Evolutionary conservation across 2,888 invertebrate species (phyloP).

Genomic region (Labia minor): DNA sequence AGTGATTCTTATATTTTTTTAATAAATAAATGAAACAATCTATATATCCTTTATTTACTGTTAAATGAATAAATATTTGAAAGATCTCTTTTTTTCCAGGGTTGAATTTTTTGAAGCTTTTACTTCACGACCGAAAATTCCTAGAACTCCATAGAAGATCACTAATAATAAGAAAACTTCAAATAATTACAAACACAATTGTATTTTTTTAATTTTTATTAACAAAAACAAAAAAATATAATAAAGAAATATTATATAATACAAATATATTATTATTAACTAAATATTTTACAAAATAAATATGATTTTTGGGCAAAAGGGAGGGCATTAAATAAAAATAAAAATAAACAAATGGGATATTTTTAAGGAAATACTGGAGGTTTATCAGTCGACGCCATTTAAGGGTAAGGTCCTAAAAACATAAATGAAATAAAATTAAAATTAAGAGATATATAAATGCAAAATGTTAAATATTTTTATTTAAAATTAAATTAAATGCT

Average conservation of each 20-base stretch:
- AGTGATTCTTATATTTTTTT: too few relatives aligned
- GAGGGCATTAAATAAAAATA: neutral
- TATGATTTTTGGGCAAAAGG: neutral
- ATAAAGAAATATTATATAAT: neutral
- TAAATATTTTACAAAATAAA: slow-evolving; percentile 4
- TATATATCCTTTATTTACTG: too few relatives aligned
- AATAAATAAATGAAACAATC: too few relatives aligned
- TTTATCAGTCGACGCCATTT: neutral
- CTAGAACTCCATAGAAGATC: neutral
- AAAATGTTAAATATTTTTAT: too few relatives aligned
- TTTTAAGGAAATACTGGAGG: neutral
- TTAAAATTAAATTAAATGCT: too few relatives aligned
- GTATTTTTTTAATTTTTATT: neutral
- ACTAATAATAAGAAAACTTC: neutral
- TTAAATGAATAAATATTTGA: too few relatives aligned
- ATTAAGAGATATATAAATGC: too few relatives aligned
- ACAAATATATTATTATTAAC: neutral
- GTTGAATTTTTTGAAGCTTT: neutral
- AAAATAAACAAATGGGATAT: neutral
- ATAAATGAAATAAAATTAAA: too few relatives aligned
- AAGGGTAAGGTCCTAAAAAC: neutral
- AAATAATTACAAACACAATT: too few relatives aligned
- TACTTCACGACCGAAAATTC: neutral
- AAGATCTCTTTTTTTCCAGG: neutral
- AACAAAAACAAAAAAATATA: slow-evolving; percentile 3